Evolutionary conservation across 2,113 vertebrate genomes (phyloP).

Genomic region (Cyprinus carpio): DNA sequence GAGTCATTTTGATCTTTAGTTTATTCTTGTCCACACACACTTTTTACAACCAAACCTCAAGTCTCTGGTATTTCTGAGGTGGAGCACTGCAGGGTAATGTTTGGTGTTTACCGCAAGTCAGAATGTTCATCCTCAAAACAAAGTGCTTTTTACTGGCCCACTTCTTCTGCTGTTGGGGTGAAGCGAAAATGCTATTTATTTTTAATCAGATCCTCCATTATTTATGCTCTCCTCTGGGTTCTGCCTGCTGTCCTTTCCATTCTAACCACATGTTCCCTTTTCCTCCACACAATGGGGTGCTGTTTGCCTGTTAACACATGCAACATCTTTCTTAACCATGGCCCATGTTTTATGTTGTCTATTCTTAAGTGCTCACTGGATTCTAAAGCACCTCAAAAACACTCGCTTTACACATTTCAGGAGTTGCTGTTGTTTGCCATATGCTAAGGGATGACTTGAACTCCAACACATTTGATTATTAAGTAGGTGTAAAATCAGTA

Average conservation of each 20-base stretch:
- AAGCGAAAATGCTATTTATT: slow-evolving; percentile 49
- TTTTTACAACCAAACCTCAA: neutral
- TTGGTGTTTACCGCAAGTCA: slow-evolving; percentile 30
- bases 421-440: slow-evolving; percentile 6
- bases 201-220: slow-evolving; percentile 65
- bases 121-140: slow-evolving; percentile 31
- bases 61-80: neutral
- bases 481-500: slow-evolving; percentile 6
- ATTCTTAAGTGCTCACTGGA: neutral
- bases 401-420: neutral
- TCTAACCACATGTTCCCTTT: slow-evolving; percentile 43
- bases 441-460: neutral
- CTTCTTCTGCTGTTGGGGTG: slow-evolving; percentile 30
- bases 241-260: slow-evolving; percentile 46
- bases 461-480: slow-evolving; percentile 7
- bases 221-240: slow-evolving; percentile 59
- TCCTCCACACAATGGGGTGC: slow-evolving; percentile 19
- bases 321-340: slow-evolving; percentile 15
- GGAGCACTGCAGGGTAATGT: neutral
- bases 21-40: neutral
- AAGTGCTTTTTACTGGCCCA: slow-evolving; percentile 8
- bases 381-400: neutral
- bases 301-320: slow-evolving; percentile 47
- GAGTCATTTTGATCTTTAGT: neutral
- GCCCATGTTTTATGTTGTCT: slow-evolving; percentile 7